A percentile compares a stretch with the other conserved stretches of the same genome.
Evolutionary conservation across 2,113 vertebrate species (phyloP).

Genomic region (Coturnix japonica): DNA sequence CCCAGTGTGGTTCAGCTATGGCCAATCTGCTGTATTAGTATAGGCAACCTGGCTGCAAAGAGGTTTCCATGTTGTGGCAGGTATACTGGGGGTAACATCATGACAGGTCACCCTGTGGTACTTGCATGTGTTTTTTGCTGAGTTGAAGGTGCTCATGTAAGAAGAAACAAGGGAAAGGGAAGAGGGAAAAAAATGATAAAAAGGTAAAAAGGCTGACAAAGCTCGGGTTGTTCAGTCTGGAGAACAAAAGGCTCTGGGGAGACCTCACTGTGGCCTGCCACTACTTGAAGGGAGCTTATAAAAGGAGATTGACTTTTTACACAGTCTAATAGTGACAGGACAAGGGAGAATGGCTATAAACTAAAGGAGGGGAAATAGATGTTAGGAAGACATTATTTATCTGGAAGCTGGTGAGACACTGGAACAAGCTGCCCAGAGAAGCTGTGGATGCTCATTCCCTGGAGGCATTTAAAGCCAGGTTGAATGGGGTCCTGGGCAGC

Average conservation of each 20-base stretch:
- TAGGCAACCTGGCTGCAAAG: not conserved
- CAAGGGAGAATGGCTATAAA: not conserved
- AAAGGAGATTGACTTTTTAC: not conserved
- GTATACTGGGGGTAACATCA: not conserved
- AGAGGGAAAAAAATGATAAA: not conserved
- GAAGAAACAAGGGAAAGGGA: not conserved
- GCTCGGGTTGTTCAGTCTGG: not conserved
- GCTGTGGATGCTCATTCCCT: not conserved
- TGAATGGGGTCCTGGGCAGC: not conserved
- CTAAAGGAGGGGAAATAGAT: not conserved
- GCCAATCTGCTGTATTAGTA: not conserved
- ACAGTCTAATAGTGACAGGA: not conserved
- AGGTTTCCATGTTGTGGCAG: not conserved
- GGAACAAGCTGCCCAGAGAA: not conserved
- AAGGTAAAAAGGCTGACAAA: not conserved
- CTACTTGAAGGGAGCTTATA: not conserved
- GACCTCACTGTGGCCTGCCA: not conserved
- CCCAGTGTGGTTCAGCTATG: not conserved
- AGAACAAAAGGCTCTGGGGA: not conserved
- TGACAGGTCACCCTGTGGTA: accelerated
- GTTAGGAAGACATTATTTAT: not conserved
- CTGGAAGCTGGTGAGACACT: not conserved
- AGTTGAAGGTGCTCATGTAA: not conserved
- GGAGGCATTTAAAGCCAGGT: not conserved
- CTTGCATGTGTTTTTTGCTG: not conserved